Conservation (phyloP, 2,113 vertebrate genomes). For the Oryzias celebensis region DNA sequence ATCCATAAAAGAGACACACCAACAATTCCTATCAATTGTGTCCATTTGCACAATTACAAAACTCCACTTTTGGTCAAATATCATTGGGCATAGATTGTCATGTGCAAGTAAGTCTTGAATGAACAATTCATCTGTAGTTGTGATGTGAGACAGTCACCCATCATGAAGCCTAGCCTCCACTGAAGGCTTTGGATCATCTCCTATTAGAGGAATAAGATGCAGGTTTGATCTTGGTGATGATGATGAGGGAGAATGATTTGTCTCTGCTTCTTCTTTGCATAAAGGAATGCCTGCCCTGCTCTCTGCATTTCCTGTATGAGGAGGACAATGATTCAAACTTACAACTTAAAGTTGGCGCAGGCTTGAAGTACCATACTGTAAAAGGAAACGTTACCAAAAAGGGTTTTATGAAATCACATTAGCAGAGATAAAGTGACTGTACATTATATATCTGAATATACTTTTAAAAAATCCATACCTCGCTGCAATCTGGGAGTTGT, state of each 20-base stretch:
- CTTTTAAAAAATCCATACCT: conserved; percentile 16
- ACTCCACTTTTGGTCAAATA: too few relatives aligned
- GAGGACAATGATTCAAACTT: not conserved
- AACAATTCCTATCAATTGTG: too few relatives aligned
- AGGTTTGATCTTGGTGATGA: conserved; percentile 19
- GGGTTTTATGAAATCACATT: not conserved
- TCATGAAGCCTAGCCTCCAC: conserved; percentile 27
- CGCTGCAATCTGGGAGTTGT: conserved; percentile 20
- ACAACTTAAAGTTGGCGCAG: not conserved
- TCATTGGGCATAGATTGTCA: too few relatives aligned
- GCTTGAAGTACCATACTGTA: not conserved
- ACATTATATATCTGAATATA: not conserved
- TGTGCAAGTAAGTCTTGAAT: too few relatives aligned
- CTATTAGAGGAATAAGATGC: conserved; percentile 11
- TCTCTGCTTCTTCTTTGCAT: conserved; percentile 46
- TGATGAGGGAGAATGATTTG: not conserved
- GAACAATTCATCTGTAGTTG: too few relatives aligned
- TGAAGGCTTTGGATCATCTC: conserved; percentile 20
- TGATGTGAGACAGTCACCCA: conserved; percentile 34
- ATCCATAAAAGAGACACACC: too few relatives aligned
- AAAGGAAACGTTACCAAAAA: not conserved
- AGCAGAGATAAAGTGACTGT: not conserved
- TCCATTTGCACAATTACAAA: too few relatives aligned
- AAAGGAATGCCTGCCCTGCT: not conserved
- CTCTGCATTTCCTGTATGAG: conserved; percentile 13